Base-by-base conservation (phyloP, 2,797 vertebrate genomes). In the Manis pentadactyla region DNA sequence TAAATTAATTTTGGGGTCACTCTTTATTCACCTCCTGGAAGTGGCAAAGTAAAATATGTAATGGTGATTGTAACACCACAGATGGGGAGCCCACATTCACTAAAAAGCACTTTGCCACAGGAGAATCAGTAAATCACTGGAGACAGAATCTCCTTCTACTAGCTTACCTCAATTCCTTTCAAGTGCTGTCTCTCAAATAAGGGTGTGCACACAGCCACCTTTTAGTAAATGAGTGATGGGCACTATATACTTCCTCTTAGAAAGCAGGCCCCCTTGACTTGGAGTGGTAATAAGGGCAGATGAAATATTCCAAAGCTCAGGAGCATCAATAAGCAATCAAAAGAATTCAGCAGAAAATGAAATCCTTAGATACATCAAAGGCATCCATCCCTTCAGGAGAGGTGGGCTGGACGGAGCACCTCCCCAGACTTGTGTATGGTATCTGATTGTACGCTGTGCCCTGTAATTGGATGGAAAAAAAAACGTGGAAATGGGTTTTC, bases 311-410 rank as follows among this genome's bases (percentile, higher is more conserved):
- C 85, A 87, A 91, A 53, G 96, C 23, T 51, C 94, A 92, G 87
- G n/a, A 84, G 71, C 94, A 93, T 96, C 95, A 96, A 94, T 92
- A 97, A 95, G 69, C 42, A 97, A 97, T 97, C 90, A 96, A 98
- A 98, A 97, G 42, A 98, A 98, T 88, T 96, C 96, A 2, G 4
- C 97, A 96, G 96, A 96, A 98, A 98, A 97, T 93, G 97, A 98
- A 98, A 96, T 83, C 95, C 96, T 98, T 74, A 49, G 63, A 86
- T 37, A 97, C 98, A 98, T 98, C 98, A 98, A 98, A 98, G 98
- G 93, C 97, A 94, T 95, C 97, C 97, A 94, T 95, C 97, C 96
- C 97, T 94, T 97, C 97, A 96, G 93, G 95, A 98, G 84, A 97
- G 97, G 97, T 98, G 96, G 96, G 7, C 4, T 39, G 37, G 97